Evolutionary conservation across 2,113 vertebrate species (phyloP), one percentile per base, ranked within the genome.

Genomic region (Sorex fumeus): DNA sequence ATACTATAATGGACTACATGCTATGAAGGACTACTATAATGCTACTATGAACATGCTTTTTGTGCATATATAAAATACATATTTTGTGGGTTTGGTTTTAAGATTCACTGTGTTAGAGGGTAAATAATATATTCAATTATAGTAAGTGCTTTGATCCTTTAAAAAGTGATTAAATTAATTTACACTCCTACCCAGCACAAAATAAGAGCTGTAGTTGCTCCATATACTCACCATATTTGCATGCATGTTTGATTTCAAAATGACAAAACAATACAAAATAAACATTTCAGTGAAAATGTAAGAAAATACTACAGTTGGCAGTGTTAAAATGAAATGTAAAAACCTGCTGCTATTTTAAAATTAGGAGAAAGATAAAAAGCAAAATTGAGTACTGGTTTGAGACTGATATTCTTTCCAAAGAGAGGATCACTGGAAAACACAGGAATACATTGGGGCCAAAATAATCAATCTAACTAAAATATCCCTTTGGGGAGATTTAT

Each of bases 341-440:
- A 60, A 1, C 18, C 21, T 36, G 25, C 40, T 87, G 57, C 78
- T 62, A 53, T 88, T 84, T 93, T 93, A 80, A 87, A 95, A 36
- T 83, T 12, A 64, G 25, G 47, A 71, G 19, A 13, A 32, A 60
- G 60, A 79, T 30, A 25, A 88, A 83, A 90, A 88, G 32, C 21
- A 71, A 79, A 75, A 79, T 43, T 4, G 0, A n/a, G 74, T 34
- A 16, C 23, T 78, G 69, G 11, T 72, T 91, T 83, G 66, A 85
- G 9, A 32, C 6, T 28, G 25, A 75, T 70, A 32, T 27, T 89
- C 47, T 43, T 83, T 57, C 69, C 8, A 50, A 91, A 25, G 32
- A 34, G 2, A 23, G 27, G 71, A 10, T 88, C 18, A 10, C 71
- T 92, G 86, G 60, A 75, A 87, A 83, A 79, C 19, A 64, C 19